These are phyloP conservation scores for Iselma pallidipennis DNA, from an alignment of 2,888 invertebrate genomes.

Conservation along the genomic window DNA sequence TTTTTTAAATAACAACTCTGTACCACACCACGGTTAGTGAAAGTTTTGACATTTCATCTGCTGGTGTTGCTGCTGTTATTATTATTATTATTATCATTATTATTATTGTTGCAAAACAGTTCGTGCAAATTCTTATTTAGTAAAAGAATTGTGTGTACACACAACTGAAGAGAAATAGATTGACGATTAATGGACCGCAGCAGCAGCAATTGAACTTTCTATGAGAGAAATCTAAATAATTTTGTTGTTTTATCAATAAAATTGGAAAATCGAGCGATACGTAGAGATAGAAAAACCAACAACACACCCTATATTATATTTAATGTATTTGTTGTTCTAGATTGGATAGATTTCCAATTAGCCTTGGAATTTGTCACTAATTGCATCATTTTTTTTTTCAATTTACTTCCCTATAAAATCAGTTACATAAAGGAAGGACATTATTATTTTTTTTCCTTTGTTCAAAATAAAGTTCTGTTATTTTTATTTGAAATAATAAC, in stretches of 20 bases:
- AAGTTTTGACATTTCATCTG: constrained; percentile 20
- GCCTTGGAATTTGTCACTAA: background rate
- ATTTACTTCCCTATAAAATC: too few species aligned
- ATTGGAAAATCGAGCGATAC: too few species aligned
- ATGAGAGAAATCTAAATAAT: background rate
- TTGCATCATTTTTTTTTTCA: background rate
- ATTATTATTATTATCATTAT: too few species aligned
- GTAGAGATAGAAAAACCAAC: background rate
- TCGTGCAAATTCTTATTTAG: background rate
- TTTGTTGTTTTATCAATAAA: background rate
- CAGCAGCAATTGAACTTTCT: background rate
- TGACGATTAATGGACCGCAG: background rate
- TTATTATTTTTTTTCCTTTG: too few species aligned
- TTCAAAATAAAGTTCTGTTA: too few species aligned
- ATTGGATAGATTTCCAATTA: background rate
- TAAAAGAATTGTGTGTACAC: background rate
- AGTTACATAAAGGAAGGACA: too few species aligned
- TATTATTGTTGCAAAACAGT: background rate
- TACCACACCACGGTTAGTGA: constrained; percentile 7
- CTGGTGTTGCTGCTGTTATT: background rate
- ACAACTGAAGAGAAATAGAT: background rate
- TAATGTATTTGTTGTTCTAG: too few species aligned
- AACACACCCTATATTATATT: too few species aligned
- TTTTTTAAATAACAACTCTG: constrained; percentile 1
- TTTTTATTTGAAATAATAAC: too few species aligned